Evolutionary conservation across 2,113 vertebrate genomes (phyloP).

Genomic region (Anhinga rufa): DNA sequence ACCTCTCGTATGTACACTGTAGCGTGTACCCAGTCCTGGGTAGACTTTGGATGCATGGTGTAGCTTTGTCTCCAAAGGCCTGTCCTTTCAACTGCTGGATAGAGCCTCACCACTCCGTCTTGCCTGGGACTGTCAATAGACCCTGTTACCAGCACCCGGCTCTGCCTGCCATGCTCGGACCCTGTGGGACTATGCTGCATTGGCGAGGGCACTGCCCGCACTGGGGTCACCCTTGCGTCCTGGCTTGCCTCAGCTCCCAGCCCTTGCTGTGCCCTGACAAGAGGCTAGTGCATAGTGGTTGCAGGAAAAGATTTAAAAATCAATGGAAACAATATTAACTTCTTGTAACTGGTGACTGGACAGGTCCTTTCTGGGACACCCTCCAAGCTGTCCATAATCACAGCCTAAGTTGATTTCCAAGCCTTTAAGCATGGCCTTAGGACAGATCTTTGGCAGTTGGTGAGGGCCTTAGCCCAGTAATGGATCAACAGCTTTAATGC

Average conservation of each 20-base stretch:
- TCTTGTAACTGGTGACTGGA: background rate
- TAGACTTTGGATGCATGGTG: background rate
- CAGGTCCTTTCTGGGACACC: background rate
- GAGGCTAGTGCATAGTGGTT: background rate
- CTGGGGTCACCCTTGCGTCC: background rate
- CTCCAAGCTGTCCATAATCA: background rate
- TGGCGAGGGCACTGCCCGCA: background rate
- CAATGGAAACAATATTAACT: background rate
- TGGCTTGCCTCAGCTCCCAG: background rate
- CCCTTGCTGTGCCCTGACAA: background rate
- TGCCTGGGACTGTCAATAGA: background rate
- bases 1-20: accelerated
- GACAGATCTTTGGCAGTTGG: background rate
- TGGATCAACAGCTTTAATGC: background rate
- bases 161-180: background rate
- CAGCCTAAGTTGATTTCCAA: conserved; percentile 3
- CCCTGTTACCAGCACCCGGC: background rate
- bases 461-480: background rate
- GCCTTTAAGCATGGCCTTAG: background rate
- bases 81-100: background rate
- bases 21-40: background rate
- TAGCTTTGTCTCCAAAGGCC: background rate
- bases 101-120: background rate
- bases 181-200: accelerated
- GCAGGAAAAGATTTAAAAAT: background rate